Evolutionary conservation across 2,888 invertebrate genomes (phyloP), one percentile per base, ranked within the genome.

Genomic region (Dichetophora obliterata): DNA sequence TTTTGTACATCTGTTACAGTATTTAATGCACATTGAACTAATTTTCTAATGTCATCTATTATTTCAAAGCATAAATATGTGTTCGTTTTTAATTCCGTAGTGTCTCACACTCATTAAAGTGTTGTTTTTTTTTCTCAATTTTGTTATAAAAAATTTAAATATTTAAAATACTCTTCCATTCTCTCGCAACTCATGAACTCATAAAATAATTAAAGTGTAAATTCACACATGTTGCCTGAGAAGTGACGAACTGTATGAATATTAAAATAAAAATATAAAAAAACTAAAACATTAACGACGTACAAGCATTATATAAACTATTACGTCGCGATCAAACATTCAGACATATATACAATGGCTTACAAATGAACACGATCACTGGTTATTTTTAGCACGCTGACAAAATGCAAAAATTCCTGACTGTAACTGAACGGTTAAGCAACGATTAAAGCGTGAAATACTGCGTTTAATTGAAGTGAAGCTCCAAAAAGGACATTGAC

Each of bases 401-500:
- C 71, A 50, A 68, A 48, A 34, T 34, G 50, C 34, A 27, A 54
- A 69, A 69, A 52, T 69, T 50, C 50, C 69, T 27, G 50, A 24
- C 22, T 27, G 69, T 50, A 52, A 27, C 52, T 69, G 50, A 52
- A 69, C 52, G 69, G 52, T 59, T 71, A 22, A 71, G 22, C 19
- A 16, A 59, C 59, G 71, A 71, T 71, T 71, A 81, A 80, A 83
- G 83, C 81, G 82, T 82, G 78, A 83, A 83, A 82, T 84, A 81
- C 79, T 79, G 83, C 80, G 81, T 82, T 85, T 86, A 86, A 86
- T 86, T 86, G 84, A 86, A 84, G 82, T n/a, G 37, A 16, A 34
- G 24, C 27, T 71, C 24, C 16, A 37, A 71, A 71, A 57, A 59
- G 71, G 71, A 59, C 71, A 71, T 59, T 71, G 71, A 57, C 71